Evolutionary conservation across 2,888 invertebrate genomes (phyloP).

Genomic region (Stenodema calcarata): DNA sequence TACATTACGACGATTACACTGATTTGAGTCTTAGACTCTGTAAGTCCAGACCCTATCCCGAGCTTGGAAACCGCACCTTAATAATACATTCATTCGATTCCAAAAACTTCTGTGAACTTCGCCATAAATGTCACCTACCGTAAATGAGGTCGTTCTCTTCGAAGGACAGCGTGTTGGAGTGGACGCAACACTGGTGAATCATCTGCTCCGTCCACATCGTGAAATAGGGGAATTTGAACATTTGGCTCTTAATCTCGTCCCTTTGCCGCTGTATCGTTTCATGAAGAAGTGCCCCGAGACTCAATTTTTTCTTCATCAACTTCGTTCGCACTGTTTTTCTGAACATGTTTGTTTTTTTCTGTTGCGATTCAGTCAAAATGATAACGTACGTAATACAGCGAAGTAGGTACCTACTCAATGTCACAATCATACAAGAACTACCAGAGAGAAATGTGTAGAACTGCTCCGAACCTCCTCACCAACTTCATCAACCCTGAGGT

Average conservation of each 20-base stretch:
- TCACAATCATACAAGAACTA: no score
- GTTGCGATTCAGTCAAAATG: no score
- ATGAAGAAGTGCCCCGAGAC: conserved; percentile 50
- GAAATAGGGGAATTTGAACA: conserved; percentile 53
- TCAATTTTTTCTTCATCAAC: conserved; percentile 50
- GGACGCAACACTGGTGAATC: conserved; percentile 51
- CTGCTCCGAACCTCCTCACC: no score
- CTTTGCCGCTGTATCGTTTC: conserved; percentile 52
- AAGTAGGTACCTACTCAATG: no score
- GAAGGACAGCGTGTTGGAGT: conserved; percentile 49
- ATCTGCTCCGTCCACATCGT: conserved; percentile 50
- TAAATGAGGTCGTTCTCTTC: conserved; percentile 49
- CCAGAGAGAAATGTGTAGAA: no score
- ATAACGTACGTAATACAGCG: no score
- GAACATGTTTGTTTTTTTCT: conserved; percentile 37
- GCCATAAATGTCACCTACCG: conserved; percentile 6
- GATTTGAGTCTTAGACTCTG: no score
- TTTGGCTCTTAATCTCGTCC: conserved; percentile 50
- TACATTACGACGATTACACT: no score
- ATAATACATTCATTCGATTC: background rate
- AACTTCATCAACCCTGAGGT: no score
- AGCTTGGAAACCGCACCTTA: no score
- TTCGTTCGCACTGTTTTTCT: conserved; percentile 46
- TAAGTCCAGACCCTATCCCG: no score
- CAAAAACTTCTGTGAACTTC: background rate